Evolutionary conservation across 2,888 invertebrate genomes (phyloP), one percentile per base, ranked within the genome.

Genomic region (Ectropis crepuscularia): DNA sequence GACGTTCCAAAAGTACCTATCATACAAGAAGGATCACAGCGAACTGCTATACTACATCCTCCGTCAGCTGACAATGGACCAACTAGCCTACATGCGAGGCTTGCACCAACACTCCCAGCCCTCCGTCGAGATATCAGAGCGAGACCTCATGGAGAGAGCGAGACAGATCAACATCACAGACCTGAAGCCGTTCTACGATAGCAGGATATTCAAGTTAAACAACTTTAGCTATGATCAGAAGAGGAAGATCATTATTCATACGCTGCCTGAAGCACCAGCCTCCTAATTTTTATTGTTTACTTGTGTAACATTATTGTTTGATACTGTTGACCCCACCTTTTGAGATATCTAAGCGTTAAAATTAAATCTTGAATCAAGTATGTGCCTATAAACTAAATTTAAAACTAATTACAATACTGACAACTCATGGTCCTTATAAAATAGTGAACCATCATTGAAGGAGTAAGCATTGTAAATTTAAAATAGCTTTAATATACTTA

Each of bases 21-120:
- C 97, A 0, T 99, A 96, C 94, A 98, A 98, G 83, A 97, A 98
- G 79, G 99, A 99, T 87, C 98, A 99, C 93, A 97, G 98, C 77
- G 99, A 99, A 83, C 94, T 99, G 36, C 92, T 99, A 0, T 97
- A 99, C 90, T 99, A 98, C 88, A 96, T 99, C 72, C 94, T 99
- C 57, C 96, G 98, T 28, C 99, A 99, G 81, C 94, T 99, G 63
- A 96, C 98, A 0, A 95, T 97, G 82, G 99, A 99, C 87, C 98
- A 98, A 81, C 90, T 98, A 62, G 95, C 97, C 0, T 99, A 97
- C 84, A 95, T 97, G 92, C 93, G 96, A 70, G 94, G 95, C 57
- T 82, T 95, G 6, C 94, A 95, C 74, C 96, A 96, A 57, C 94
- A 94, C 51, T 93, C 94, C 0, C 94, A 95, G 60, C 89, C 95